Conservation (phyloP, 2,113 vertebrate species). For the Sorex fumeus region DNA sequence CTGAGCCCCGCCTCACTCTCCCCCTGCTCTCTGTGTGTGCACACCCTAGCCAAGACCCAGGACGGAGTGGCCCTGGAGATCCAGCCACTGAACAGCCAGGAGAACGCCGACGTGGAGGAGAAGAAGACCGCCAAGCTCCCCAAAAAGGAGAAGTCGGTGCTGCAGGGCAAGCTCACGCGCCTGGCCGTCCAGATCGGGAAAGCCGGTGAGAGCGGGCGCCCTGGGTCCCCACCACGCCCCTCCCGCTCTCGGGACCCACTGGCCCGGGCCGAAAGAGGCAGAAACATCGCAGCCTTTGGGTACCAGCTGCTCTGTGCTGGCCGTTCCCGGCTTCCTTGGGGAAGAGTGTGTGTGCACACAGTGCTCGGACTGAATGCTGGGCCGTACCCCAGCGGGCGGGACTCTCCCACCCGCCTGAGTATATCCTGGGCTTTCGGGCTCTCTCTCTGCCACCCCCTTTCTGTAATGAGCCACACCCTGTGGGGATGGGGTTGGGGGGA, state of each 20-base stretch:
- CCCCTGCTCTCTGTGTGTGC: constrained; percentile 78
- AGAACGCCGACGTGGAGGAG: constrained; percentile 94
- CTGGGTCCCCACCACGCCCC: rapidly evolving
- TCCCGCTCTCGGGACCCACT: too few relatives aligned
- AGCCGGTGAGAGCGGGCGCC: constrained; percentile 90
- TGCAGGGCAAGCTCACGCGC: constrained; percentile 97
- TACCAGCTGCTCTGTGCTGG: too few relatives aligned
- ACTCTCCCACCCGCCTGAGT: too few relatives aligned
- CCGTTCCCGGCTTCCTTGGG: too few relatives aligned
- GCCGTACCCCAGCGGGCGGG: too few relatives aligned
- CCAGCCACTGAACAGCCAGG: constrained; percentile 97
- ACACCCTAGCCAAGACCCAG: constrained; percentile 95
- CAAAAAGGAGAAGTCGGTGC: constrained; percentile 98
- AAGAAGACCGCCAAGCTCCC: constrained; percentile 93
- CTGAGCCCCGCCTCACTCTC: not conserved
- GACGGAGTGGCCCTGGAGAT: constrained; percentile 98
- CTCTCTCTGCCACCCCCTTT: too few relatives aligned
- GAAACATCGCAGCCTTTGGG: too few relatives aligned
- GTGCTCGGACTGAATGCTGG: too few relatives aligned
- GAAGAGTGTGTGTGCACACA: too few relatives aligned
- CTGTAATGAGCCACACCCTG: too few relatives aligned
- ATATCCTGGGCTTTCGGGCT: too few relatives aligned
- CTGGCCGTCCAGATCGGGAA: constrained; percentile 98
- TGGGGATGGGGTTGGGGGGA: too few relatives aligned
- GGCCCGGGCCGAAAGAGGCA: not conserved